phyloP scores from a whole-genome alignment of 2,113 vertebrate species.

The Nycticryphes semicollaris region DNA sequence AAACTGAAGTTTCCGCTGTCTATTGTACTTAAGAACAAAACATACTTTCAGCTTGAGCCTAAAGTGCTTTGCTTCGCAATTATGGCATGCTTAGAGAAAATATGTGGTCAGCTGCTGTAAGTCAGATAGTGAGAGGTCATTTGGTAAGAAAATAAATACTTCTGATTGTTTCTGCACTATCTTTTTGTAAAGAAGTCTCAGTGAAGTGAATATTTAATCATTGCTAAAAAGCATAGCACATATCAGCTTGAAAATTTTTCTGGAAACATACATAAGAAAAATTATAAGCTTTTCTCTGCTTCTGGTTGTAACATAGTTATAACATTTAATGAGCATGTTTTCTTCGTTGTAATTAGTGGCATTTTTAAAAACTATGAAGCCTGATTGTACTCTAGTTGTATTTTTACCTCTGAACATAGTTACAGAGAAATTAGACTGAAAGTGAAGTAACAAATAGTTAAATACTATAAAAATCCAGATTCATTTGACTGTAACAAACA shows the following conservation, averaged over 20 bases:
- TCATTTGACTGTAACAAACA: neutral
- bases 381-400: neutral
- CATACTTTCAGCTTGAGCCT: neutral
- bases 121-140: neutral
- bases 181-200: neutral
- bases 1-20: neutral
- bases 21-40: neutral
- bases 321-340: neutral
- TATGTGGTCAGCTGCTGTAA: neutral
- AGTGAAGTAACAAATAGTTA: neutral
- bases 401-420: neutral
- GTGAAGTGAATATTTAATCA: neutral
- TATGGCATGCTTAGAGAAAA: neutral
- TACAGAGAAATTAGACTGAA: neutral
- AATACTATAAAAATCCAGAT: neutral
- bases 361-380: neutral
- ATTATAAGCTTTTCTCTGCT: neutral
- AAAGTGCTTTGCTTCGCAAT: neutral
- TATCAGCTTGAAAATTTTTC: neutral
- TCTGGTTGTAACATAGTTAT: accelerated
- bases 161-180: neutral
- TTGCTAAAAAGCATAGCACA: neutral
- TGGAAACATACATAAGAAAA: neutral
- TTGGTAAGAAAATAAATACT: neutral
- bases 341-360: neutral